Evolutionary conservation across 2,888 invertebrate species (phyloP), one percentile per base, ranked within the genome.

Genomic region (Epistrophe eligans): DNA sequence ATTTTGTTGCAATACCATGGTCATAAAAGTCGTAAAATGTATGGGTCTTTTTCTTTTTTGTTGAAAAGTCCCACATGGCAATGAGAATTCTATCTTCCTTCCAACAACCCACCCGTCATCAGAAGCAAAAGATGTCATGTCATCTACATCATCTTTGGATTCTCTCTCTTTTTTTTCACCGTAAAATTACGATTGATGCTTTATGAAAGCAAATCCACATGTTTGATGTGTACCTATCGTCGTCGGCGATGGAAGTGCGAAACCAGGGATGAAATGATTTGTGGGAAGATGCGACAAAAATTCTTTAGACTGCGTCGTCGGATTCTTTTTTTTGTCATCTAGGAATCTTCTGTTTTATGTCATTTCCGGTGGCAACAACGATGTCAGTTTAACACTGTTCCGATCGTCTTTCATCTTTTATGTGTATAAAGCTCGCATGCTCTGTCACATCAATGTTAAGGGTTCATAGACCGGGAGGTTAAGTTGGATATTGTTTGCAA

Each of bases 131-230:
- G 67, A 32, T 4, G 32, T 32, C 32, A 32, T 4, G 32, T 32
- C 32, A 35, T 58, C 70, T 85, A 38, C 64, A 82, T 81, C 82
- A 85, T 77, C 77, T 6, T n/a, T 64, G 80, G n/a, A n/a, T n/a
- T 67, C 64, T 81, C 40, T 24, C 32, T 24, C 3, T 24, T 24
- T 24, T 17, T 35, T 35, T 84, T 85, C 64, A 64, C 74, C 70
- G 74, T 71, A 48, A 85, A 81, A 85, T 77, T 81, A 70, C 77
- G 81, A 85, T 85, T 81, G 85, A 82, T 85, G 82, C 0, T 72
- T 57, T 43, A 57, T 70, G 57, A 71, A 45, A 70, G 52, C 17
- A 40, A 13, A 24, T 70, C 70, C 43, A 19, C 70, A 55, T 55
- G 40, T 40, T 24, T 40, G 10, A 66, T 17, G 28, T 28, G 45